phyloP scores from a whole-genome alignment of 2,113 vertebrate species.

The Bagarius yarrelli region DNA sequence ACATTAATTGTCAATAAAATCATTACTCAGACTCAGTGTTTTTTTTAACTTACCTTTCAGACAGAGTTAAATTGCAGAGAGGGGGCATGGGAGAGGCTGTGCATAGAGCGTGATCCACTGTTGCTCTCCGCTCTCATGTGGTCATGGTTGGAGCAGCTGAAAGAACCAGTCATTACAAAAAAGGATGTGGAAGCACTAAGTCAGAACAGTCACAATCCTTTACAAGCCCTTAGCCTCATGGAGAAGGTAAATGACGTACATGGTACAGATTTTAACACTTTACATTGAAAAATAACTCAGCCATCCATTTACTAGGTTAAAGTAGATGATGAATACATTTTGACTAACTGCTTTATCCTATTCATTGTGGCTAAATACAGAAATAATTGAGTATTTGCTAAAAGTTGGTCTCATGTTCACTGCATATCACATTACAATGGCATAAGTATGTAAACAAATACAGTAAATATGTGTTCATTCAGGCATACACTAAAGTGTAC shows the following conservation, averaged over 20 bases:
- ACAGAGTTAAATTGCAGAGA: conserved; percentile 88
- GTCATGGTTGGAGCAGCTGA: conserved; percentile 96
- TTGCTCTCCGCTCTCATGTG: conserved; percentile 90
- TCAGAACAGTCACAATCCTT: conserved; percentile 66
- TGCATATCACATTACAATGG: neutral
- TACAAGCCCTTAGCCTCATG: conserved; percentile 76
- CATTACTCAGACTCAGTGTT: neutral
- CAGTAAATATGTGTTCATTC: neutral
- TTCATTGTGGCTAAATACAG: neutral
- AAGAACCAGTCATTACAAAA: conserved; percentile 83
- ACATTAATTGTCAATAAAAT: neutral
- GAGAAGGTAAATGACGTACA: conserved; percentile 78
- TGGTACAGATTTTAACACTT: neutral
- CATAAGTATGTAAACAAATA: neutral
- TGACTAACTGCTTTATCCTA: neutral
- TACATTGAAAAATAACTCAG: neutral
- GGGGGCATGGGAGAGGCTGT: conserved; percentile 90
- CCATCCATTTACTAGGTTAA: neutral
- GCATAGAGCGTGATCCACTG: conserved; percentile 83
- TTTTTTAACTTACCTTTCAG: conserved; percentile 65
- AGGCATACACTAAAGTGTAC: too few relatives aligned
- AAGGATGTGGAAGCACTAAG: conserved; percentile 76
- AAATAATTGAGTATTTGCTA: neutral
- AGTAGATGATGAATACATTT: neutral
- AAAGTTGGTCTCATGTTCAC: neutral